Base-by-base conservation (phyloP, 2,113 vertebrate genomes). In the Heliornis fulica region DNA sequence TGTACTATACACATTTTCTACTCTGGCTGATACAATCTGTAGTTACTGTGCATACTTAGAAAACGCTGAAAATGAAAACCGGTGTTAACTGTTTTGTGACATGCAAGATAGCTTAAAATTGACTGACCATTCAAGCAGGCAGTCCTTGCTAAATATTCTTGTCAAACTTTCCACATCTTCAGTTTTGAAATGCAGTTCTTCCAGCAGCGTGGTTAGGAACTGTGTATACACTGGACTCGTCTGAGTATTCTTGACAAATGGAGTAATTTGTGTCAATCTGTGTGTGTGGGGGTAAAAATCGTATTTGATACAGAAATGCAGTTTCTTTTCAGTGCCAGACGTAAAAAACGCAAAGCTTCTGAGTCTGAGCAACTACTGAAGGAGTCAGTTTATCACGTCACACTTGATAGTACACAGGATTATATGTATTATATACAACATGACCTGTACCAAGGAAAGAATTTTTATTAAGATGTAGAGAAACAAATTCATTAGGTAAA, bases 151-250 rank as follows among this genome's bases (percentile, higher is more conserved):
- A 95, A 98, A 98, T 90, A 97, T 92, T 74, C 84, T 89, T 79
- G 96, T 98, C 96, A 98, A 94, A 71, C 90, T 98, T 93, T 98
- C 97, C 70, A 98, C 93, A 82, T 98, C 98, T 96, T 98, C 97
- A 34, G 74, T 96, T 78, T 85, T 98, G 64, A 98, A 97, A 90
- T 98, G 96, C 45, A 98, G 70, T 93, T 98, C 98, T 97, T 98
- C 95, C 64, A 98, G 95, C 60, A 98, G 64, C 0, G 97, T 98
- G 40, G 96, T 86, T 79, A 98, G 84, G 91, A 98, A 98, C 71
- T 98, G 97, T 50, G 98, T 98, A 82, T 97, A 97, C 22, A 65
- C 7, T 34, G 91, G 86, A 60, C 87, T 98, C 12, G n/a, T 80
- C 41, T 89, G 90, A 83, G 89, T 95, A 50, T 95, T 93, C 92